Evolutionary conservation across 2,888 invertebrate genomes (phyloP).

Genomic region (Alcis repandata): DNA sequence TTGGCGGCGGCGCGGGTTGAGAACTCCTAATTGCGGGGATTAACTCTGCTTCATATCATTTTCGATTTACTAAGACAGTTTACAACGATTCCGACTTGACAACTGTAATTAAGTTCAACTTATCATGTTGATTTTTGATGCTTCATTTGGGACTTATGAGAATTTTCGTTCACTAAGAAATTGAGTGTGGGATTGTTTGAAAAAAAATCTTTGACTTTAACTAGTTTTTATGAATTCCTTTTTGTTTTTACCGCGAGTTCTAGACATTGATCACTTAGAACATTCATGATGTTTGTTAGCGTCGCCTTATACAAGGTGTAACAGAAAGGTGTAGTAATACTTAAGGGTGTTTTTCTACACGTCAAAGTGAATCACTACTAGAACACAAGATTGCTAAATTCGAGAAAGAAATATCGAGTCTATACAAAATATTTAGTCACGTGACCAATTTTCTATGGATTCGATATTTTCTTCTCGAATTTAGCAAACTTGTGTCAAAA

Average conservation of each 20-base stretch:
- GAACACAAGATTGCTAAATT: no score
- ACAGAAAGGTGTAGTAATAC: no score
- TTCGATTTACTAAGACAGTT: conserved; percentile 65
- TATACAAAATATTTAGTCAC: no score
- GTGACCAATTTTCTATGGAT: no score
- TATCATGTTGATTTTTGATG: conserved; percentile 66
- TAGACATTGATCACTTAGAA: background rate
- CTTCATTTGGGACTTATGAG: conserved; percentile 48
- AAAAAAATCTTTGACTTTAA: background rate
- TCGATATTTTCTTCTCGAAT: no score
- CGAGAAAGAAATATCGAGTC: no score
- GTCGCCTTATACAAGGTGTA: no score
- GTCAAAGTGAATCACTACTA: no score
- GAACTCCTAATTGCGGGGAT: conserved; percentile 75
- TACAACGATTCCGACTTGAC: conserved; percentile 59
- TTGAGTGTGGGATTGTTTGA: conserved; percentile 14
- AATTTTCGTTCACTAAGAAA: conserved; percentile 26
- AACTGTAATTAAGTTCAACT: conserved; percentile 71
- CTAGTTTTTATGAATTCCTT: background rate
- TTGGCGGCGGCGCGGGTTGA: conserved; percentile 72
- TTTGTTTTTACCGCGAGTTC: no score
- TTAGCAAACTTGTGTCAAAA: no score
- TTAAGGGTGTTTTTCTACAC: no score
- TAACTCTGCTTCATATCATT: conserved; percentile 66
- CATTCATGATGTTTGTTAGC: background rate